Percentiles rank a stretch among this genome's conserved stretches.
These are phyloP conservation scores for Merops nubicus DNA, from an alignment of 2,113 vertebrate species.

Conservation along the genomic window DNA sequence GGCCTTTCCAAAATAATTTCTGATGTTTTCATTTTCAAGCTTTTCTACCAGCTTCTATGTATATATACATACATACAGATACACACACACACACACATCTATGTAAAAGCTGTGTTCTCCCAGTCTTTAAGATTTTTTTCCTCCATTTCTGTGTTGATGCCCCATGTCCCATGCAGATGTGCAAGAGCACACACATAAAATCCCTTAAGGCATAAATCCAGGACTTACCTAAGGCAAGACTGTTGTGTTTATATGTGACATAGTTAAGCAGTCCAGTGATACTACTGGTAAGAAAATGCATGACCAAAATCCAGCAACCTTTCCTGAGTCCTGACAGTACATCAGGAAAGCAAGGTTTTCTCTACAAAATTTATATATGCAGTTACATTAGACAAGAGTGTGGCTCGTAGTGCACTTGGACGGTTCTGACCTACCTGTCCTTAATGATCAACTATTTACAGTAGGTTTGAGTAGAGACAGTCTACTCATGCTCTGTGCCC, in stretches of 20 bases:
- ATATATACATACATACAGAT: neutral
- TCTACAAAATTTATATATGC: neutral
- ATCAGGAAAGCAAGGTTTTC: neutral
- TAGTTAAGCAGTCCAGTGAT: neutral
- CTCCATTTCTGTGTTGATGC: neutral
- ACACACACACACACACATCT: too few species aligned
- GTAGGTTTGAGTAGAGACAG: neutral
- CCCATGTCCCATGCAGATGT: neutral
- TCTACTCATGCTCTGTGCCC: neutral
- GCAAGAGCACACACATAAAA: neutral
- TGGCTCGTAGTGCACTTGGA: neutral
- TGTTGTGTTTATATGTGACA: neutral
- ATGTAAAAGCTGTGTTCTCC: neutral
- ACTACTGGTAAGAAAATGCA: neutral
- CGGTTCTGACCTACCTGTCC: neutral
- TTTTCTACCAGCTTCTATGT: neutral
- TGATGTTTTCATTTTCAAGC: neutral
- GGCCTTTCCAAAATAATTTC: neutral
- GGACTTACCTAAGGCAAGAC: neutral
- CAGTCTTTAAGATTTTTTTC: neutral
- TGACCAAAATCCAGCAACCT: rapidly evolving
- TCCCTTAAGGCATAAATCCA: neutral
- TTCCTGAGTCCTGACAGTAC: neutral
- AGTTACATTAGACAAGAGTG: neutral
- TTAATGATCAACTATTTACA: neutral